phyloP scores from a whole-genome alignment of 1,140 invertebrate genomes.

The Tachypleus tridentatus region DNA sequence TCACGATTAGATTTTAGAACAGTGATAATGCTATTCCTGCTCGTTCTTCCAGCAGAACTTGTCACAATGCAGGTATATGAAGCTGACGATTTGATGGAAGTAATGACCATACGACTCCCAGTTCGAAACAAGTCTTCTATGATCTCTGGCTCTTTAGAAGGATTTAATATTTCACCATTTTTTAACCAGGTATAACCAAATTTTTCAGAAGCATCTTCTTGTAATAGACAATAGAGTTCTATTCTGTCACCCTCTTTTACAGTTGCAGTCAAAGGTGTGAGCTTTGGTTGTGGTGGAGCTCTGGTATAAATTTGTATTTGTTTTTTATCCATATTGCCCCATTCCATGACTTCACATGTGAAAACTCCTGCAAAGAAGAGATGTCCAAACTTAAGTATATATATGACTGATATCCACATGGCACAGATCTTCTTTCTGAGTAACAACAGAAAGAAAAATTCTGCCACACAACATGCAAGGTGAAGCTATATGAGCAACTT shows the following conservation, averaged over 20 bases:
- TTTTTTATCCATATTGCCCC: slow-evolving; percentile 14
- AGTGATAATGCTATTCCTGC: slow-evolving; percentile 15
- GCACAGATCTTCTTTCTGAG: too few relatives aligned
- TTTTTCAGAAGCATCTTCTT: slow-evolving; percentile 10
- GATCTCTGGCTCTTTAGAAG: slow-evolving; percentile 16
- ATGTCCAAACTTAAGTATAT: too few relatives aligned
- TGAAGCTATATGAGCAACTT: too few relatives aligned
- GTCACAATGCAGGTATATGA: slow-evolving; percentile 24
- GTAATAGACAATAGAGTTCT: slow-evolving; percentile 19
- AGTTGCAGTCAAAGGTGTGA: slow-evolving; percentile 17
- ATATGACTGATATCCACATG: too few relatives aligned
- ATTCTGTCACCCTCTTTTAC: slow-evolving; percentile 14
- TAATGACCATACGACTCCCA: slow-evolving; percentile 20
- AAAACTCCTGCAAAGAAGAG: slow-evolving; percentile 14
- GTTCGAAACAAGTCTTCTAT: slow-evolving; percentile 24
- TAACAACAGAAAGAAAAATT: too few relatives aligned
- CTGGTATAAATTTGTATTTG: slow-evolving; percentile 9
- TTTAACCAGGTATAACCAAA: slow-evolving; percentile 26
- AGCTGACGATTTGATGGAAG: slow-evolving; percentile 6
- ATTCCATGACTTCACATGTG: slow-evolving; percentile 23
- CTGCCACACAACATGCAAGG: too few relatives aligned
- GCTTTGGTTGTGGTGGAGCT: slow-evolving; percentile 9
- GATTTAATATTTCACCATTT: slow-evolving; percentile 21
- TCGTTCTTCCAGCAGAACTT: slow-evolving; percentile 11
- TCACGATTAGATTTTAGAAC: slow-evolving; percentile 17